phyloP scores from a whole-genome alignment of 2,113 vertebrate species.

The Tragelaphus scriptus region DNA sequence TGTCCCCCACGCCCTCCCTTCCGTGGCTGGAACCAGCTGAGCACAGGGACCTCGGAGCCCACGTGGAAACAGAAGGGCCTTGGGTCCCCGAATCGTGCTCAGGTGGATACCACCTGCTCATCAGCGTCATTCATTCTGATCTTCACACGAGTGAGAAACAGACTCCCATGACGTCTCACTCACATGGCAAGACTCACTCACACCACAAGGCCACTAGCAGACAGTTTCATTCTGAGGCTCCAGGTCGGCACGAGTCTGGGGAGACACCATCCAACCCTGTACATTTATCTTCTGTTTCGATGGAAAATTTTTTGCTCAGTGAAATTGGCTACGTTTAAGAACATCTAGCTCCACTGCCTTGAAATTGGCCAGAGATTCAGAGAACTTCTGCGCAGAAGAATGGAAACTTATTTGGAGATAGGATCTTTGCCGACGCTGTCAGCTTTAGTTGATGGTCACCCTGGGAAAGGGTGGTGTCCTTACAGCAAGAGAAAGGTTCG shows the following conservation, averaged over 20 bases:
- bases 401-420: not conserved
- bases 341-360: not conserved
- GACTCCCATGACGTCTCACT: not conserved
- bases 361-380: not conserved
- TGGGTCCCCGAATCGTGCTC: not conserved
- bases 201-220: not conserved
- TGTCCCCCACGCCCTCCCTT: rapidly evolving
- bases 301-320: not conserved
- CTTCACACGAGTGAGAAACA: not conserved
- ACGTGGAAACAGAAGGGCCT: rapidly evolving
- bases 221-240: not conserved
- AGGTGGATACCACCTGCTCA: not conserved
- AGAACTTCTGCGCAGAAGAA: not conserved
- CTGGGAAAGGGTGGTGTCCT: not conserved
- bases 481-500: not conserved
- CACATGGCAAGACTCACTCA: not conserved
- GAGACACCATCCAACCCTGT: not conserved
- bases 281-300: not conserved
- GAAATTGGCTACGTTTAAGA: not conserved
- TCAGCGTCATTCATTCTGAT: too few relatives aligned
- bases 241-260: not conserved
- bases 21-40: too few relatives aligned
- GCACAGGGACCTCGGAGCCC: not conserved
- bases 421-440: not conserved
- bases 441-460: not conserved